Conservation (phyloP, 2,888 invertebrate genomes). For the Polydrusus tereticollis region DNA sequence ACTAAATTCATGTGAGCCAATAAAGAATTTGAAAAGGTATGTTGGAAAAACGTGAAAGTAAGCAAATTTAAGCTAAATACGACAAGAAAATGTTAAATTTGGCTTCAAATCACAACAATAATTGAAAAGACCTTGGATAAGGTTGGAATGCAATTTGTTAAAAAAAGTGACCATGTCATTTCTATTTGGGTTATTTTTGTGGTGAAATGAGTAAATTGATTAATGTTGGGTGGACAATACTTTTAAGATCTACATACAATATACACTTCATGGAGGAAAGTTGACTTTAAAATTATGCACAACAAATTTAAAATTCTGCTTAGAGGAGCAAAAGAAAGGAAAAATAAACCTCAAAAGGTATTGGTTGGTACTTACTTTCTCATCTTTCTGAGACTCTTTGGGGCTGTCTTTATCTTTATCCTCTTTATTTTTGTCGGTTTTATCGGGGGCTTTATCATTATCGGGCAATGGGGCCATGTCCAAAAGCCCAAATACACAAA, state of each 20-base stretch:
- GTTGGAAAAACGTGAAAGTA: neutral
- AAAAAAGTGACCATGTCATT: constrained; percentile 16
- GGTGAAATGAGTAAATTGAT: neutral
- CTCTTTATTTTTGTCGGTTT: constrained; percentile 71
- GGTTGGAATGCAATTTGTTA: constrained; percentile 7
- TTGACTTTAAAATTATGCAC: neutral
- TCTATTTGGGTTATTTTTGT: constrained; percentile 7
- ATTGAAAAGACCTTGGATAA: constrained; percentile 34
- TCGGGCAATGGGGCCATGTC: constrained; percentile 84
- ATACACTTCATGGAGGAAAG: neutral
- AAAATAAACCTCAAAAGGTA: neutral
- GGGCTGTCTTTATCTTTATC: constrained; percentile 32
- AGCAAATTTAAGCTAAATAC: neutral
- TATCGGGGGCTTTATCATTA: constrained; percentile 82
- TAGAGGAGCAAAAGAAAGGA: neutral
- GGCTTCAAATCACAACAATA: constrained; percentile 12
- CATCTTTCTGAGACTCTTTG: constrained; percentile 44
- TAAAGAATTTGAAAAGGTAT: constrained; percentile 18
- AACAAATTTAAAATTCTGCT: constrained; percentile 9
- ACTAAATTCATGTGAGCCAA: constrained; percentile 13
- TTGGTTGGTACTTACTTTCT: constrained; percentile 32
- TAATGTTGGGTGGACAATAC: neutral
- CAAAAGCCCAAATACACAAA: constrained; percentile 53
- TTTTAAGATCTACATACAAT: neutral
- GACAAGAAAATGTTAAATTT: constrained; percentile 1